Percentiles rank a stretch among this genome's conserved stretches.
These are phyloP conservation scores for Catocala sponsa DNA, from an alignment of 2,888 invertebrate species.

Conservation along the genomic window DNA sequence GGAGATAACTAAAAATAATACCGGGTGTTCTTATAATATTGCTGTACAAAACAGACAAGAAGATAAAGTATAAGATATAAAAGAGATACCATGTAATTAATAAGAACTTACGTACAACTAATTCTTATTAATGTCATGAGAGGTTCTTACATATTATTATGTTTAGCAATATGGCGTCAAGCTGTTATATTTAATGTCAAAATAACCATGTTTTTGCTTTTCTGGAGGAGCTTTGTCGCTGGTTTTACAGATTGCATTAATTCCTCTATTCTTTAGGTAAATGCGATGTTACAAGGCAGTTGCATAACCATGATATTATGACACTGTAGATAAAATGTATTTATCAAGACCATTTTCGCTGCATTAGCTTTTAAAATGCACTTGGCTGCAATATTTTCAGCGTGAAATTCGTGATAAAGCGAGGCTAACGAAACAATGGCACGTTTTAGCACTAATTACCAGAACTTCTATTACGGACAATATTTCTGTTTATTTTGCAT, in stretches of 20 bases:
- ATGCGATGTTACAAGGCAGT: background rate
- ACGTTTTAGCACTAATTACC: conserved; percentile 12
- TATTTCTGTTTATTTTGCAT: conserved; percentile 35
- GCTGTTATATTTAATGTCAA: no score
- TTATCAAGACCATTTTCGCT: background rate
- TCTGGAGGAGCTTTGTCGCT: background rate
- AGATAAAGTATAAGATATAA: background rate
- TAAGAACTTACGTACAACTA: no score
- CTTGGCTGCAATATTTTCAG: background rate
- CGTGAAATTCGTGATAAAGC: background rate
- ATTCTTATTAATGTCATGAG: no score
- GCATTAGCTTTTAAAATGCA: background rate
- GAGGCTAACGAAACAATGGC: conserved; percentile 6
- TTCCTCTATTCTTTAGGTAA: background rate
- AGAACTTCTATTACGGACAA: conserved; percentile 23
- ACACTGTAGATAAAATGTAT: background rate
- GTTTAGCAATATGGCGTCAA: no score
- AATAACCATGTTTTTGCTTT: no score
- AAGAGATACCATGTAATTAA: no score
- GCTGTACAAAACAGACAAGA: background rate
- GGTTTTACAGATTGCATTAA: background rate
- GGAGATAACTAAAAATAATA: conserved; percentile 46
- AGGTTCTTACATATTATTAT: no score
- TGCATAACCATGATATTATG: background rate
- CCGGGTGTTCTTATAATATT: conserved; percentile 23